Evolutionary conservation across 2,888 invertebrate genomes (phyloP).

Genomic region (Mellilla xanthometata): DNA sequence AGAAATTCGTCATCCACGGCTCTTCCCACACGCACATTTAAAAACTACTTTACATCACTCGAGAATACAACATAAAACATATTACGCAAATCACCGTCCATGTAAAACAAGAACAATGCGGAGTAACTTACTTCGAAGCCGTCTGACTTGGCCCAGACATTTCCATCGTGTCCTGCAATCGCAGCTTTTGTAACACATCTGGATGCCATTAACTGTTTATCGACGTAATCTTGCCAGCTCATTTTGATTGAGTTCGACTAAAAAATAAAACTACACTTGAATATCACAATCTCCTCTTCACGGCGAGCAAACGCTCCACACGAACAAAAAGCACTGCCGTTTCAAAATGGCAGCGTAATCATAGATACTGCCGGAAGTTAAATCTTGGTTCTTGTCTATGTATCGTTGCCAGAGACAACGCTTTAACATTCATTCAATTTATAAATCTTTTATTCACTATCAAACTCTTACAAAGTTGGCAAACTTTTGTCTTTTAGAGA

Average conservation of each 20-base stretch:
- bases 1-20: conserved; percentile 62
- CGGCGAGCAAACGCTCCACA: conserved; percentile 82
- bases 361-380: conserved; percentile 70
- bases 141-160: conserved; percentile 96
- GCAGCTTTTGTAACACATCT: conserved; percentile 97
- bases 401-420: conserved; percentile 15
- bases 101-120: conserved; percentile 47
- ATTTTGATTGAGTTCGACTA: conserved; percentile 85
- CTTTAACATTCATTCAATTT: neutral
- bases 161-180: conserved; percentile 97
- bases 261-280: conserved; percentile 79
- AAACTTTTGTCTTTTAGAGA: no score
- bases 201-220: conserved; percentile 97
- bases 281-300: conserved; percentile 75
- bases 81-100: conserved; percentile 52
- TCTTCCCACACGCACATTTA: conserved; percentile 42
- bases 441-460: neutral
- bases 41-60: conserved; percentile 46
- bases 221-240: conserved; percentile 99
- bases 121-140: conserved; percentile 94
- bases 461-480: neutral
- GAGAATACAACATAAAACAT: conserved; percentile 32
- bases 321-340: conserved; percentile 82
- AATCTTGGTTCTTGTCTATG: conserved; percentile 15
- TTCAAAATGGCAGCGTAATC: conserved; percentile 78